Evolutionary conservation across 2,888 invertebrate species (phyloP).

Genomic region (Litoditis marina): DNA sequence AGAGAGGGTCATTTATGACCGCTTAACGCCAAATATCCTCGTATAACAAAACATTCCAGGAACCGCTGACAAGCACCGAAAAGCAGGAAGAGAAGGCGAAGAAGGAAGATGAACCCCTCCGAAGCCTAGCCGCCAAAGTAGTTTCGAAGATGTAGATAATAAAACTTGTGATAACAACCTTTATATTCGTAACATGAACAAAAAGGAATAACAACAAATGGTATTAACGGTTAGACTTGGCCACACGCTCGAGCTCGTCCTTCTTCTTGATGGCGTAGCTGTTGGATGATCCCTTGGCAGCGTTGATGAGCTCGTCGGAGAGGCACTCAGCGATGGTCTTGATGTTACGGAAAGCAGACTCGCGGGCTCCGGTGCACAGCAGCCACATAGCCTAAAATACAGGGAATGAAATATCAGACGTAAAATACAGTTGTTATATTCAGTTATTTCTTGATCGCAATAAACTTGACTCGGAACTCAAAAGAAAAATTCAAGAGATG

Average conservation of each 20-base stretch:
- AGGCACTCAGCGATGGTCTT: constrained; percentile 99
- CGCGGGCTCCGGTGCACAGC: constrained; percentile 95
- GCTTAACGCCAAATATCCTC: not conserved
- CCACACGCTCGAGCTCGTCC: constrained; percentile 99
- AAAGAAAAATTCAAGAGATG: too few relatives aligned
- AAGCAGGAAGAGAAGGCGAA: not conserved
- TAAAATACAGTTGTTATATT: not conserved
- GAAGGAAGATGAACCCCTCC: not conserved
- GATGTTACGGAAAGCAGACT: constrained; percentile 98
- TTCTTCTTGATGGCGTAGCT: constrained; percentile 99
- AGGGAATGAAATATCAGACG: not conserved
- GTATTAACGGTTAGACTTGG: constrained; percentile 98
- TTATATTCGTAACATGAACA: not conserved
- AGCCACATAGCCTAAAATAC: constrained; percentile 83
- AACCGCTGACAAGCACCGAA: not conserved
- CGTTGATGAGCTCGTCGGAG: constrained; percentile 99
- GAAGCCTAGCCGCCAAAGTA: not conserved
- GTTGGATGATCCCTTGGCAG: constrained; percentile 99
- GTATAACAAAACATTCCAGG: not conserved
- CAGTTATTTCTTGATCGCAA: not conserved
- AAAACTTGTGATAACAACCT: constrained; percentile 19
- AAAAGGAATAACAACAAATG: constrained; percentile 16
- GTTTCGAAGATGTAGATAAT: not conserved
- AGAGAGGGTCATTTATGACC: too few relatives aligned
- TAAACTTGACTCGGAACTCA: too few relatives aligned